Conservation (phyloP, 1,140 invertebrate genomes). For the Drosophila guanche region DNA sequence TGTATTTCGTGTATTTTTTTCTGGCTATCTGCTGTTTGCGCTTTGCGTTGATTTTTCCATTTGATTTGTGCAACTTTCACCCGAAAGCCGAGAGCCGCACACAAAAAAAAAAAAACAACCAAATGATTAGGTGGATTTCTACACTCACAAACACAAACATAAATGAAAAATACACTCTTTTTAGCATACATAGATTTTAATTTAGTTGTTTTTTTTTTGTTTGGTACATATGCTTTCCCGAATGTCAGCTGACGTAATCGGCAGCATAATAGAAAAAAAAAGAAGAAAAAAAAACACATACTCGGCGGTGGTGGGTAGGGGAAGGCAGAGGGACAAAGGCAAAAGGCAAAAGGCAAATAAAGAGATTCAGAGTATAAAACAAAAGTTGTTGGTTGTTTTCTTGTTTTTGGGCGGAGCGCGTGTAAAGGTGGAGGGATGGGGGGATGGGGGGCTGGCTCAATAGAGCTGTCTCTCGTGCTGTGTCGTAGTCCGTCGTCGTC, state of each 20-base stretch:
- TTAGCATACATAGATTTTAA: too few species aligned
- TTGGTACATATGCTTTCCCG: too few species aligned
- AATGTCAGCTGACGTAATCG: too few species aligned
- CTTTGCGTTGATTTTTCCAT: conserved; percentile 51
- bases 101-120: conserved; percentile 6
- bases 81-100: conserved; percentile 51
- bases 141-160: too few species aligned
- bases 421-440: conserved; percentile 15
- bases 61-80: conserved; percentile 74
- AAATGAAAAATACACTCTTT: too few species aligned
- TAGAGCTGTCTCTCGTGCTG: conserved; percentile 3
- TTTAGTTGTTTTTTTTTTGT: too few species aligned
- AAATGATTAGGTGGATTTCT: conserved; percentile 1
- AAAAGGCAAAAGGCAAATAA: too few species aligned
- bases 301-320: too few species aligned
- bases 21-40: conserved; percentile 22
- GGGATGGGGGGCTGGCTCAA: too few species aligned
- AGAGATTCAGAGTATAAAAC: conserved; percentile 56
- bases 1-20: conserved; percentile 9
- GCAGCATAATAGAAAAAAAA: background rate
- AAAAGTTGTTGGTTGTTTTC: conserved; percentile 53
- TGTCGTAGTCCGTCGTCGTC: conserved; percentile 34
- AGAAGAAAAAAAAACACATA: background rate
- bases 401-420: conserved; percentile 50
- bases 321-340: too few species aligned